phyloP scores from a whole-genome alignment of 2,797 vertebrate genomes.

The Pangasius krempfi region DNA sequence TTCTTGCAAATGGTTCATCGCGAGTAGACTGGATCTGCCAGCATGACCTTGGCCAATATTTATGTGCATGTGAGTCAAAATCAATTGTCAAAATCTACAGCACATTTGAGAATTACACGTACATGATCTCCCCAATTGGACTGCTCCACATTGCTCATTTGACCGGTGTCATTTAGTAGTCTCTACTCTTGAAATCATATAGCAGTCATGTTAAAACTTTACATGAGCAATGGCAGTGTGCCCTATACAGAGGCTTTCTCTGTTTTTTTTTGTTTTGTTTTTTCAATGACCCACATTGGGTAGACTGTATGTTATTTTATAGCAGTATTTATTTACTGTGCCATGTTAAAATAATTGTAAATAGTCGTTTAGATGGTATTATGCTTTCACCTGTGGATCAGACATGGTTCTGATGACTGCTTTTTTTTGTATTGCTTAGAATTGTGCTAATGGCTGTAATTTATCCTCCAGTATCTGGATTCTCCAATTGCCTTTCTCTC shows the following conservation, averaged over 20 bases:
- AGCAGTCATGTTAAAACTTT: constrained; percentile 43
- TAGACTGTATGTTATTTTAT: constrained; percentile 75
- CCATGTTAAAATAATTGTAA: constrained; percentile 68
- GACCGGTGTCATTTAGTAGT: constrained; percentile 24
- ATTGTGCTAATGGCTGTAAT: constrained; percentile 76
- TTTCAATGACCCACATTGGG: constrained; percentile 91
- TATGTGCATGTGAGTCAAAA: not conserved
- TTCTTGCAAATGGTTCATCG: constrained; percentile 23
- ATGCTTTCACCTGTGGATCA: constrained; percentile 80
- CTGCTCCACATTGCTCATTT: not conserved
- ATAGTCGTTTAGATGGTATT: constrained; percentile 72
- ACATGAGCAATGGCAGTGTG: constrained; percentile 66
- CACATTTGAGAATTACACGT: not conserved
- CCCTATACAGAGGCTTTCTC: constrained; percentile 66
- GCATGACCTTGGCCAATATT: not conserved
- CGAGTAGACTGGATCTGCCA: not conserved
- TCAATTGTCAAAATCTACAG: not conserved
- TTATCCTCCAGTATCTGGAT: constrained; percentile 93
- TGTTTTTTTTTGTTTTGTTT: constrained; percentile 65
- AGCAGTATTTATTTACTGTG: constrained; percentile 93
- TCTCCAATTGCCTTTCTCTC: constrained; percentile 79
- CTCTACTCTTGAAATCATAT: constrained; percentile 55
- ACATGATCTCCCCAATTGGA: constrained; percentile 20
- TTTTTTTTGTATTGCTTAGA: constrained; percentile 65
- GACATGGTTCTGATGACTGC: constrained; percentile 74